These are phyloP conservation scores for Coreoperca whiteheadi DNA, from an alignment of 2,113 vertebrate genomes.

Conservation along the genomic window DNA sequence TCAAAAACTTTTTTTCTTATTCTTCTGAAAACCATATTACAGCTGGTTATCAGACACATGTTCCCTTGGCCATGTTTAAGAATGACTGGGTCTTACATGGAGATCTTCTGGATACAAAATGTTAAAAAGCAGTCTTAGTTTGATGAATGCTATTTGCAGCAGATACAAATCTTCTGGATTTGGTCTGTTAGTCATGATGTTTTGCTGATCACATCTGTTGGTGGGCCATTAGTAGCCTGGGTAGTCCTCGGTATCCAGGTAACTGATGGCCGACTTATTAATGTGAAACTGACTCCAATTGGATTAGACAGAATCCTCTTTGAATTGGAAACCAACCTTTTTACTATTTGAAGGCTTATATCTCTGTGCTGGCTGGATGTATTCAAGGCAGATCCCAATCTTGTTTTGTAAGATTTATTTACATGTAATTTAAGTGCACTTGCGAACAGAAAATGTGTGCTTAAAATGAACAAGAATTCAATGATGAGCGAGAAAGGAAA, in stretches of 20 bases:
- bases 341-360: constrained; percentile 59
- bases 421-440: neutral
- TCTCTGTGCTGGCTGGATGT: constrained; percentile 4
- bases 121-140: neutral
- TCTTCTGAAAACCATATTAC: neutral
- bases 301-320: constrained; percentile 82
- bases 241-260: constrained; percentile 64
- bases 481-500: neutral
- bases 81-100: neutral
- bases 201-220: constrained; percentile 59
- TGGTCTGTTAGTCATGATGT: constrained; percentile 38
- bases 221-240: constrained; percentile 53
- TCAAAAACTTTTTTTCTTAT: neutral
- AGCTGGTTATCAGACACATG: neutral
- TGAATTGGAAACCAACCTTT: constrained; percentile 74
- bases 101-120: neutral
- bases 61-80: neutral
- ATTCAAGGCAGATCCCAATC: neutral
- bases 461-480: neutral
- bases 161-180: constrained; percentile 35
- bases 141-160: constrained; percentile 14
- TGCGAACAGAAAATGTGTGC: neutral
- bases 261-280: constrained; percentile 62
- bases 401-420: neutral
- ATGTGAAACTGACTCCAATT: constrained; percentile 73